These are phyloP conservation scores for Ptilodon capucinus DNA, from an alignment of 2,888 invertebrate genomes.

Conservation along the genomic window DNA sequence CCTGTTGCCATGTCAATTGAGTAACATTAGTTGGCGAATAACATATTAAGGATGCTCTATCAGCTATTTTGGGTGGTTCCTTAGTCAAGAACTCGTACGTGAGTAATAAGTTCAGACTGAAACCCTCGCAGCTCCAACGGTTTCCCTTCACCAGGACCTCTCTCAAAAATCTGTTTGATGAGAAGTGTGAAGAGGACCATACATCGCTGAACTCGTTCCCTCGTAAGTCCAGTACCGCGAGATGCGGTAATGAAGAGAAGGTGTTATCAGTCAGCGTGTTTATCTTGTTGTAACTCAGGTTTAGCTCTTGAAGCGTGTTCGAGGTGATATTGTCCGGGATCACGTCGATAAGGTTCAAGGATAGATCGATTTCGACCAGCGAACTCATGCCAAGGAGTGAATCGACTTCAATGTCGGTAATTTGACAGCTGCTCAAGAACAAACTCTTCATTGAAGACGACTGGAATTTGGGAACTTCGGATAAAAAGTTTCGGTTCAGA, in stretches of 20 bases:
- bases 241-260: conserved; percentile 83
- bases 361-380: conserved; percentile 83
- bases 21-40: conserved; percentile 85
- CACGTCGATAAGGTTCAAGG: conserved; percentile 84
- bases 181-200: conserved; percentile 83
- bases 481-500: conserved; percentile 86
- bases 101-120: conserved; percentile 78
- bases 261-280: conserved; percentile 82
- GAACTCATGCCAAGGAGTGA: conserved; percentile 81
- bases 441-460: conserved; percentile 82
- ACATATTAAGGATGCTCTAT: conserved; percentile 81
- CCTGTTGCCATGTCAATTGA: conserved; percentile 86
- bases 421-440: conserved; percentile 85
- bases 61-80: conserved; percentile 75
- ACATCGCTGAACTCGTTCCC: conserved; percentile 87
- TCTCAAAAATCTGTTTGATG: conserved; percentile 82
- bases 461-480: conserved; percentile 79
- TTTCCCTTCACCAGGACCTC: conserved; percentile 86
- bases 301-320: conserved; percentile 82
- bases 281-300: conserved; percentile 84
- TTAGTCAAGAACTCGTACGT: conserved; percentile 84
- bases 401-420: conserved; percentile 73
- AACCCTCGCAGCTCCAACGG: conserved; percentile 90
- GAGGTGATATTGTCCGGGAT: conserved; percentile 84
- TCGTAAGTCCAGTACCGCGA: conserved; percentile 85